Base-by-base conservation (phyloP, 1,140 invertebrate genomes). In the Bombus ignitus region DNA sequence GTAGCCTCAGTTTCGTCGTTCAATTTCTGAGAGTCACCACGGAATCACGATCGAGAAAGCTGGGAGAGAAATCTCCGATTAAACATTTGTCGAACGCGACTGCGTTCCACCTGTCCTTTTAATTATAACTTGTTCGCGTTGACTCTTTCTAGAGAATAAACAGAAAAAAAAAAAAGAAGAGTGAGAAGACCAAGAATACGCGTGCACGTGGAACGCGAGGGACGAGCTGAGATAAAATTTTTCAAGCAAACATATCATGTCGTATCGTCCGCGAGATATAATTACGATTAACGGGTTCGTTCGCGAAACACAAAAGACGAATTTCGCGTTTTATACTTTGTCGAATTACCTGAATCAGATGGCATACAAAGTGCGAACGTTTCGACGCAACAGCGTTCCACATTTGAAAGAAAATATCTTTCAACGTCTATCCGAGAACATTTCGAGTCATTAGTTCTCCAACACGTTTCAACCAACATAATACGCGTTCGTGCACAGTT, bases 11-110 rank as follows among this genome's bases (percentile, higher is more conserved):
- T 76, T 75, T 83, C 76, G n/a, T 83, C 73, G 82, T 59, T 84
- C 75, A 84, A 84, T 84, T 84, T 79, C 83, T 28, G 39, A 83
- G 47, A 83, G 82, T 83, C 82, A 78, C 62, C 57, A 59, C 32
- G 25, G 15, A 42, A 78, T 71, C 47, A 35, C 44, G 81, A 76
- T 83, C 53, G 72, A 13, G 73, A 75, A 75, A 78, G 59, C 47
- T 59, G 32, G 4, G 5, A 81, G 68, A 81, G 79, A 59, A 59
- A 81, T 81, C 47, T 65, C 5, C 73, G 32, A 47, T 25, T 37
- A 39, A 39, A 74, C 72, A 25, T 74, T 74, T 53, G 42, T 75
- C 73, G 42, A 32, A 32, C 72, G 25, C 28, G 18, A 15, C 25
- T 5, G 73, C 22, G 42, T 32, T 53, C 72, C 72, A 74, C 72